Conservation (phyloP, 2,888 invertebrate species). For the Drosophila rellima region DNA sequence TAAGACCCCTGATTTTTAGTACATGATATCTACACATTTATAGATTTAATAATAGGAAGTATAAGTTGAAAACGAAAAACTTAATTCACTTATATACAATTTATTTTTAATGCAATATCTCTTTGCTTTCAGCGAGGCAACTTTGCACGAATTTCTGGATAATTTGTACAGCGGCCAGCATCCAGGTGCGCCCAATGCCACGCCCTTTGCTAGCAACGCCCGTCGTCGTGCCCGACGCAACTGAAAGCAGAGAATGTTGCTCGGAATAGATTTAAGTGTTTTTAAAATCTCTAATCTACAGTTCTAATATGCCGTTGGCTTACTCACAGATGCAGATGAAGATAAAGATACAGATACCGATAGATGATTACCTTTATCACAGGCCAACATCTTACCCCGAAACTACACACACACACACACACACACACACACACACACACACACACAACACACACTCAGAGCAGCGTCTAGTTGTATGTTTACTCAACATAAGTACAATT, state of each 20-base stretch:
- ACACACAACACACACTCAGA: not conserved
- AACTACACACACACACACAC: slow-evolving; percentile 1
- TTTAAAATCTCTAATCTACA: slow-evolving; percentile 74
- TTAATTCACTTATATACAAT: too few relatives aligned
- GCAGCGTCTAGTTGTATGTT: slow-evolving; percentile 12
- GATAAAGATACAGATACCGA: slow-evolving; percentile 11
- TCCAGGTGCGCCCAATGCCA: slow-evolving; percentile 79
- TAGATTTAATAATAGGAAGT: too few relatives aligned
- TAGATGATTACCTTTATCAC: slow-evolving; percentile 15
- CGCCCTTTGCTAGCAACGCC: slow-evolving; percentile 77
- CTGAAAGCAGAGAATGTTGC: slow-evolving; percentile 51
- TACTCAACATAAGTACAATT: slow-evolving; percentile 45
- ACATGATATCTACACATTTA: too few relatives aligned
- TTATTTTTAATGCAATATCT: too few relatives aligned
- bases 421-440: slow-evolving; percentile 1
- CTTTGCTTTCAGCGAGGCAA: slow-evolving; percentile 79
- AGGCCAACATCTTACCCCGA: slow-evolving; percentile 5
- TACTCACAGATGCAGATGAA: slow-evolving; percentile 47
- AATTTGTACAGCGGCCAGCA: slow-evolving; percentile 86
- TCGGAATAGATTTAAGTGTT: slow-evolving; percentile 56
- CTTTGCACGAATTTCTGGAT: slow-evolving; percentile 85
- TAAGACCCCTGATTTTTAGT: too few relatives aligned
- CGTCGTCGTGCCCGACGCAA: slow-evolving; percentile 84
- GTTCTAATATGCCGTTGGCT: slow-evolving; percentile 53
- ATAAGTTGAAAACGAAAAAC: too few relatives aligned